These are phyloP conservation scores for Zophobas morio DNA, from an alignment of 1,140 invertebrate species.

Conservation along the genomic window DNA sequence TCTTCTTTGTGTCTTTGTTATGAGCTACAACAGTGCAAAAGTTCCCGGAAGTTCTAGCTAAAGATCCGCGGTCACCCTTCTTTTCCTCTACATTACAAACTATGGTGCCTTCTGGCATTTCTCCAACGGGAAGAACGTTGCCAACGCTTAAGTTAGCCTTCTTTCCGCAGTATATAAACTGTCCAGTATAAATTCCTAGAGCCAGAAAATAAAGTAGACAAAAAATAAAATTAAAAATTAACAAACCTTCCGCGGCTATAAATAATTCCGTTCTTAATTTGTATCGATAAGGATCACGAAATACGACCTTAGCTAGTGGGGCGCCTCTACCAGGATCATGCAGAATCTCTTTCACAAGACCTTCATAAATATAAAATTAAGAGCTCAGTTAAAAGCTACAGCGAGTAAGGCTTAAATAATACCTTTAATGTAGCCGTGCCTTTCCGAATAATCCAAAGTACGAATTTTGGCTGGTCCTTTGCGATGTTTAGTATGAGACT, in stretches of 20 bases:
- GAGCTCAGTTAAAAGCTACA: no score
- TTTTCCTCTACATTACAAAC: constrained; percentile 99
- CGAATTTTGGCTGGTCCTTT: constrained; percentile 98
- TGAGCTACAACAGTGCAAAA: constrained; percentile 99
- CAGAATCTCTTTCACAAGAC: constrained; percentile 99
- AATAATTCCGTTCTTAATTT: constrained; percentile 97
- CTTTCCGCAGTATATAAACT: constrained; percentile 99
- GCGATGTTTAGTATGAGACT: constrained; percentile 96
- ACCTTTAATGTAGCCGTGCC: constrained; percentile 99
- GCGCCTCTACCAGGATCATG: constrained; percentile 99
- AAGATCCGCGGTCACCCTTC: constrained; percentile 95
- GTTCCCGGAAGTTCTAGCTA: constrained; percentile 98
- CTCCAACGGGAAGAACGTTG: constrained; percentile 97
- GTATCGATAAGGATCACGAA: constrained; percentile 98
- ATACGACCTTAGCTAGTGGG: constrained; percentile 96
- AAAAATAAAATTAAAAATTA: no score
- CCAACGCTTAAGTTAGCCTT: constrained; percentile 88
- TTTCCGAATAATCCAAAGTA: constrained; percentile 95
- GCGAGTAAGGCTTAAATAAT: no score
- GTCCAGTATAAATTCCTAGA: no score
- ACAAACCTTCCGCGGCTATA: constrained; percentile 98
- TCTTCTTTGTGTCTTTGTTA: constrained; percentile 96
- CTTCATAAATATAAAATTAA: no score
- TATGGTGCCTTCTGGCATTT: constrained; percentile 99
- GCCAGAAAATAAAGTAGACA: no score